These are phyloP conservation scores for Patiria miniata DNA, from an alignment of 35 echinoderm and acorn worm genomes.

Conservation along the genomic window DNA sequence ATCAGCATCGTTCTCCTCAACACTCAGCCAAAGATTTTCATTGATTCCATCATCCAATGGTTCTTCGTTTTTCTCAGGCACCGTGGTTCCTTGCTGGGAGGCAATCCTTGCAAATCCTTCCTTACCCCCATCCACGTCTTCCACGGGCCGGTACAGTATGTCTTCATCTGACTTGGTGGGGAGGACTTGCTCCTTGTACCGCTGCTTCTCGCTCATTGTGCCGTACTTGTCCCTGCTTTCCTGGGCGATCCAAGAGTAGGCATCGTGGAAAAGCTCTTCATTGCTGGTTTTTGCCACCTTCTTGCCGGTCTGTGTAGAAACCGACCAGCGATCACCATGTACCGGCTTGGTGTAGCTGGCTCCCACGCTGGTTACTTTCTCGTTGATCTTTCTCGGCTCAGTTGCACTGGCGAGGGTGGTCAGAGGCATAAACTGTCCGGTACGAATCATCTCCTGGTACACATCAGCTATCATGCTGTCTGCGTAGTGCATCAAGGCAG, in stretches of 20 bases:
- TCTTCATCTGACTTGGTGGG: not conserved
- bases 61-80: too few relatives aligned
- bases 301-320: not conserved
- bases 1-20: not conserved
- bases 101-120: not conserved
- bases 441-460: not conserved
- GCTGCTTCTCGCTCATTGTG: not conserved
- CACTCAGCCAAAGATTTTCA: not conserved
- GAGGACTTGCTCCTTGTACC: not conserved
- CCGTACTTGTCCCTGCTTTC: not conserved
- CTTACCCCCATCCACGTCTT: not conserved
- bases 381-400: not conserved
- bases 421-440: not conserved
- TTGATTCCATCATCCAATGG: not conserved
- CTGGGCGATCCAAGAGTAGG: not conserved
- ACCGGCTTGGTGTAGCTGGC: not conserved
- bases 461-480: not conserved
- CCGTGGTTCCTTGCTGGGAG: not conserved
- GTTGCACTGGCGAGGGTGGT: not conserved
- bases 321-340: not conserved
- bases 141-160: not conserved
- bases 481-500: slow-evolving; percentile 19
- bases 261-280: not conserved
- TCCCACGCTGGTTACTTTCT: not conserved
- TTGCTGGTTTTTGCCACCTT: not conserved